Evolutionary conservation across 2,797 vertebrate genomes (phyloP), one percentile per base, ranked within the genome.

Genomic region (Okamejei kenojei): DNA sequence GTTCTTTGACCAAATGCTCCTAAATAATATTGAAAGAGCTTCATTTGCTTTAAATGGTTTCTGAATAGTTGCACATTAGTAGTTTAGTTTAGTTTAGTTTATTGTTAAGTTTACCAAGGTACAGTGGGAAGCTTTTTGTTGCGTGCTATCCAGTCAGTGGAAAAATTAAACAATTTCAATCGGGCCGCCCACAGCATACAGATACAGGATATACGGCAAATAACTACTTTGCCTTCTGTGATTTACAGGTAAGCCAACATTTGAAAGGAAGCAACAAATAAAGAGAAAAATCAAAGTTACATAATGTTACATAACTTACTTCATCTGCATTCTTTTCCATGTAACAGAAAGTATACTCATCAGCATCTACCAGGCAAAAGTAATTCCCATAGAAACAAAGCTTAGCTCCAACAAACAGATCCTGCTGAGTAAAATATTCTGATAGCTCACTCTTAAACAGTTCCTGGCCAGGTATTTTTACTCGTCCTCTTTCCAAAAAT

Each of bases 401-500:
- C 84, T 84, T 95, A 29, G 97, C 97, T 94, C 99, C 98, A 5
- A 99, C 95, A 93, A 97, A 98, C 88, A 99, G 95, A 95, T 99
- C 96, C 94, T 96, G 96, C 45, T 97, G 95, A 91, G 94, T 95
- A 93, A 98, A 97, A 94, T 96, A 98, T 94, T 98, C 95, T 0
- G 97, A 97, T 84, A 94, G 94, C 94, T 98, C 96, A 78, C 97
- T 98, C 96, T 98, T 98, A 94, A 97, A 98, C 93, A 97, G 93
- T 94, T 98, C 96, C 95, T 98, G 98, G 90, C 97, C 97, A 63
- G 97, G 98, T 94, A 97, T 98, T 96, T 97, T 99, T 82, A 99
- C 95, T 71, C 95, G 96, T 88, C 94, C 45, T 94, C 98, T 97
- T 96, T 97, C 96, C 95, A 99, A 95, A 95, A 98, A 99, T 95